Conservation (phyloP, 2,113 vertebrate genomes). For the Passer domesticus region DNA sequence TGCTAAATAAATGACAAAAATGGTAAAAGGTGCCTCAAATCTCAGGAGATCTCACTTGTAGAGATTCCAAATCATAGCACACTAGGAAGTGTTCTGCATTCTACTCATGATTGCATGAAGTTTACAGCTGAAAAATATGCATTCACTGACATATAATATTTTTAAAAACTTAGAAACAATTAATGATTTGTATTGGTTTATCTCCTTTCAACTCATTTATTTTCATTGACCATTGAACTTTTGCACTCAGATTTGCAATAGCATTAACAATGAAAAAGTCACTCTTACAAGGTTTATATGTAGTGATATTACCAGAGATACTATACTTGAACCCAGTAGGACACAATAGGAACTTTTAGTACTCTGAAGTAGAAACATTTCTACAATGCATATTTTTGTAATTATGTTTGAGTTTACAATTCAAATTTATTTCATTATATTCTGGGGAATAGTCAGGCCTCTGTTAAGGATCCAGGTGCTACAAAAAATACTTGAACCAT, state of each 20-base stretch:
- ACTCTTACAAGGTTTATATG: background rate
- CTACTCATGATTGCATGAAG: background rate
- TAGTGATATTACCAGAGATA: background rate
- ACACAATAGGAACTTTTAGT: background rate
- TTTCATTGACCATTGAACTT: background rate
- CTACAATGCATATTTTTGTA: background rate
- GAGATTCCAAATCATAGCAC: background rate
- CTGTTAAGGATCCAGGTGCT: background rate
- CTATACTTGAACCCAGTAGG: background rate
- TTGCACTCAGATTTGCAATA: background rate
- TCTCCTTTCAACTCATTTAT: background rate
- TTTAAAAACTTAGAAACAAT: background rate
- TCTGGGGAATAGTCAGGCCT: background rate
- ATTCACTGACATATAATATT: background rate
- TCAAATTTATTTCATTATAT: background rate
- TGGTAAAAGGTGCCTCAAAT: background rate
- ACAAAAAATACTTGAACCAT: background rate
- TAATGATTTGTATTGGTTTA: background rate
- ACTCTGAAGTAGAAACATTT: background rate
- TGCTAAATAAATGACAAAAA: background rate
- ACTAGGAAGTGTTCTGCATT: background rate
- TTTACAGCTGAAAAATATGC: background rate
- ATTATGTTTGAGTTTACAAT: background rate
- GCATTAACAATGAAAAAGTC: background rate
- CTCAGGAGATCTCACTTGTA: background rate